A percentile compares a stretch with the other conserved stretches of the same genome.
These are phyloP conservation scores for Zophobas atratus DNA, from an alignment of 1,140 invertebrate genomes.

Conservation along the genomic window DNA sequence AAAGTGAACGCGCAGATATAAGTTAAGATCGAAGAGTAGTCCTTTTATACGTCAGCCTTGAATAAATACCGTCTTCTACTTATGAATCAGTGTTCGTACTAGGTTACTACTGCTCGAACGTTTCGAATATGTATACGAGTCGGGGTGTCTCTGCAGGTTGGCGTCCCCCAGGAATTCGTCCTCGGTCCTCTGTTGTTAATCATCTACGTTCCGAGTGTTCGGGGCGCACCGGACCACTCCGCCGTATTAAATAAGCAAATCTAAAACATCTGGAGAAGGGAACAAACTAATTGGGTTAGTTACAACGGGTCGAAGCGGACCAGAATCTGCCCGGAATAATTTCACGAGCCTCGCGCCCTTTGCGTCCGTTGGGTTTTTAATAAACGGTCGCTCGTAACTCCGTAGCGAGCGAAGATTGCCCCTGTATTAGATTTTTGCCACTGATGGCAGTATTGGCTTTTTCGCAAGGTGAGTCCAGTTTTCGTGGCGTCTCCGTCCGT, in stretches of 20 bases:
- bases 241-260: constrained; percentile 20
- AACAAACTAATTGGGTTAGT: constrained; percentile 38
- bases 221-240: background rate
- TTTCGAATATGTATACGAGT: no score
- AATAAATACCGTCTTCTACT: no score
- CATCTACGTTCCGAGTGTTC: background rate
- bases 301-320: background rate
- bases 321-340: constrained; percentile 19
- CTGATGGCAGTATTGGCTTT: background rate
- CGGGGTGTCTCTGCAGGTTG: no score
- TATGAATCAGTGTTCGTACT: no score
- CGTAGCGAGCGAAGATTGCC: background rate
- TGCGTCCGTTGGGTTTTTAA: background rate
- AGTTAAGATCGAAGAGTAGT: no score
- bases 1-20: no score
- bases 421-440: background rate
- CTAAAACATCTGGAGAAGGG: constrained; percentile 26
- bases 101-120: no score
- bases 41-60: no score
- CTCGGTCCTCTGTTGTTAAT: background rate
- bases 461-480: background rate
- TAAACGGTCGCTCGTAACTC: background rate
- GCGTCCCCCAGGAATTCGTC: background rate
- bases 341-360: constrained; percentile 15
- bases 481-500: background rate